phyloP scores from a whole-genome alignment of 2,113 vertebrate genomes.

The Elephantulus edwardii region DNA sequence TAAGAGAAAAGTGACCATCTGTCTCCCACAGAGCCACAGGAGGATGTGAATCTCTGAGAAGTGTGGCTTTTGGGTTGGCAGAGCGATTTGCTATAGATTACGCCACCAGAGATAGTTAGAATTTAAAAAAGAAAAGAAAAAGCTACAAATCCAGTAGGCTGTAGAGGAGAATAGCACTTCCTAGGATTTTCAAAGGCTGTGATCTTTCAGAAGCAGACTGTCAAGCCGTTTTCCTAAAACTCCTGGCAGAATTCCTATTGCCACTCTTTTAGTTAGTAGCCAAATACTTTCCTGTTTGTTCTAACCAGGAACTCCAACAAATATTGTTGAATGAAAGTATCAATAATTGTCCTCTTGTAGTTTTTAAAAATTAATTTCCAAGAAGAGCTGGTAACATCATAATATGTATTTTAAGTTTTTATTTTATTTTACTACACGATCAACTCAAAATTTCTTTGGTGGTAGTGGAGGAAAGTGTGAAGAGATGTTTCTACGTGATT shows the following conservation, averaged over 20 bases:
- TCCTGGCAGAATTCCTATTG: background rate
- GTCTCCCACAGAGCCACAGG: no score
- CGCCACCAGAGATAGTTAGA: no score
- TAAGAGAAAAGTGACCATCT: no score
- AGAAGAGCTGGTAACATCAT: background rate
- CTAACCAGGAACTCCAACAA: background rate
- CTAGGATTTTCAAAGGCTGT: background rate
- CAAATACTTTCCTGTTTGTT: background rate
- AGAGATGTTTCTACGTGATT: background rate
- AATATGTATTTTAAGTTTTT: background rate
- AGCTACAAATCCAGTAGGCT: background rate
- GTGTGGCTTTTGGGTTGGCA: no score
- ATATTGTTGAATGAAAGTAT: background rate
- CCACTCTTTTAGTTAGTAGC: background rate
- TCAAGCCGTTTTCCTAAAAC: background rate
- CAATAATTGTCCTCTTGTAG: background rate
- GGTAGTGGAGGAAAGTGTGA: background rate
- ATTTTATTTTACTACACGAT: conserved; percentile 5
- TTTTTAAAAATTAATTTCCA: background rate
- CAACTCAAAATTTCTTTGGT: background rate
- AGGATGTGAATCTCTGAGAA: no score
- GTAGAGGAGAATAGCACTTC: background rate
- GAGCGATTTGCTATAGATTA: no score
- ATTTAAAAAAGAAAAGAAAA: no score
- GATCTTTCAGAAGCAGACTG: background rate